Evolutionary conservation across 2,888 invertebrate genomes (phyloP).

Genomic region (Linnaemya vulpina): DNA sequence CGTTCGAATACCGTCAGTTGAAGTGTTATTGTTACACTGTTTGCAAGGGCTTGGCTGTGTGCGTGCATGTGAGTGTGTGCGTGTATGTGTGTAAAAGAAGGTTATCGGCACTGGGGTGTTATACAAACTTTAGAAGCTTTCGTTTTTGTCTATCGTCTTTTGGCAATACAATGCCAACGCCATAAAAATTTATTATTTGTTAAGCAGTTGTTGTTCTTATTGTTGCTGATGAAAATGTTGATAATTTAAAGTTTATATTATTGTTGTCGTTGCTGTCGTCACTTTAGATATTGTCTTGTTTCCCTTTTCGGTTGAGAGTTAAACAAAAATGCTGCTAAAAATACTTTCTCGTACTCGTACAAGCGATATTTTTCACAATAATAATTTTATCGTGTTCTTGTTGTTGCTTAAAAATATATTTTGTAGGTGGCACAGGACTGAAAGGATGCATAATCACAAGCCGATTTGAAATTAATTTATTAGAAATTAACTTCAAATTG

Average conservation of each 20-base stretch:
- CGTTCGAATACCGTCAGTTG: neutral
- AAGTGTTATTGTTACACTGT: neutral
- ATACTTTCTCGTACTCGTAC: no score
- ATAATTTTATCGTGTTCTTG: no score
- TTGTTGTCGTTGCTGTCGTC: conserved; percentile 18
- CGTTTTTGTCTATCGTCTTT: neutral
- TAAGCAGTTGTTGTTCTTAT: conserved; percentile 1
- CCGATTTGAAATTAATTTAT: no score
- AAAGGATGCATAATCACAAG: no score
- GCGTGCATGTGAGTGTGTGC: neutral
- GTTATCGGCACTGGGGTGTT: conserved; percentile 23
- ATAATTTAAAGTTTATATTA: conserved; percentile 36
- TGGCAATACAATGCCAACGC: conserved; percentile 32
- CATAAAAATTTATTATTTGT: conserved; percentile 62
- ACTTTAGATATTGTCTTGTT: conserved; percentile 10
- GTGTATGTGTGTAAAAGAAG: neutral
- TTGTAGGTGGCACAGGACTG: no score
- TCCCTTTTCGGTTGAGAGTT: neutral
- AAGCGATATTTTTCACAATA: no score
- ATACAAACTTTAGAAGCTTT: conserved; percentile 20
- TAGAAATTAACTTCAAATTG: no score
- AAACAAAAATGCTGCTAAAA: neutral
- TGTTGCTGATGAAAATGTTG: conserved; percentile 31
- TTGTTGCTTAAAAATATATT: no score
- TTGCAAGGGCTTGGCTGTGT: neutral